Conservation (phyloP, 64 coral and sea anemone species). For the Actinia equina region DNA sequence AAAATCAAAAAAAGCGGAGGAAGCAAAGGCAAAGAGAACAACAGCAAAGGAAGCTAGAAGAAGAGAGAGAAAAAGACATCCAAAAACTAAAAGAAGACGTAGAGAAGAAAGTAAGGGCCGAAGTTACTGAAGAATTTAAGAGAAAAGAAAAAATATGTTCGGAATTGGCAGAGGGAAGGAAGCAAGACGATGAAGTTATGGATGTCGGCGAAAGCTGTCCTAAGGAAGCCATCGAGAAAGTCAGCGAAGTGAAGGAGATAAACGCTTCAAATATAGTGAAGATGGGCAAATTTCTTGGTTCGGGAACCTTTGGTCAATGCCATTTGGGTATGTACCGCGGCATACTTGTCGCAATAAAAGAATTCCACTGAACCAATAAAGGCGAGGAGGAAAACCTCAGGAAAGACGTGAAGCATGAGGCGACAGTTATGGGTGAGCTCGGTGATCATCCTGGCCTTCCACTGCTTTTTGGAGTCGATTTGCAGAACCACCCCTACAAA, state of each 20-base stretch:
- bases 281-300: not conserved
- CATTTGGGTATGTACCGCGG: not conserved
- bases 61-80: not conserved
- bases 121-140: too few species aligned
- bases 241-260: not conserved
- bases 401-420: constrained; percentile 16
- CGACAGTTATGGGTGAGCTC: not conserved
- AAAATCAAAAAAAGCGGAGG: not conserved
- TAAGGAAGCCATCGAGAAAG: too few species aligned
- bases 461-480: not conserved
- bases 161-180: too few species aligned
- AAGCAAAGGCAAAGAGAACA: not conserved
- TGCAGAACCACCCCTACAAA: not conserved
- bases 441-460: constrained; percentile 15
- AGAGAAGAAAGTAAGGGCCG: too few species aligned
- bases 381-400: not conserved
- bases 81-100: not conserved
- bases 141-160: too few species aligned
- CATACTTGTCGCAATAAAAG: constrained; percentile 8
- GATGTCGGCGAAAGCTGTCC: too few species aligned
- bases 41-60: not conserved
- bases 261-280: not conserved
- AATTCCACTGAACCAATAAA: not conserved
- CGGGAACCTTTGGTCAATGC: constrained; percentile 20
- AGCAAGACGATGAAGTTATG: too few species aligned